A percentile compares a stretch with the other conserved stretches of the same genome.
These are phyloP conservation scores for Noctua fimbriata DNA, from an alignment of 2,888 invertebrate species.

Conservation along the genomic window DNA sequence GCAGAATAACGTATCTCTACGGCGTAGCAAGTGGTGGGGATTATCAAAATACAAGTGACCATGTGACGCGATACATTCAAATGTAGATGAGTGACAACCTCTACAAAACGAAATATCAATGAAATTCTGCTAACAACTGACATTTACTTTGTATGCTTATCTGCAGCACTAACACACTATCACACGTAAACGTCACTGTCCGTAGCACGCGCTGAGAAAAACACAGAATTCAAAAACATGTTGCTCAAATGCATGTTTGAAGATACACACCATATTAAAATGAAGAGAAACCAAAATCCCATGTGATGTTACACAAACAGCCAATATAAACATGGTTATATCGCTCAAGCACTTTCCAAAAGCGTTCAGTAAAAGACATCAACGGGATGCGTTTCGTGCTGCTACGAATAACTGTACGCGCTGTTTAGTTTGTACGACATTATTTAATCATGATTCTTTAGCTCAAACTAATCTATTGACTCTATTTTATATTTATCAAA, in stretches of 20 bases:
- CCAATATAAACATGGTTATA: slow-evolving; percentile 79
- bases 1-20: slow-evolving; percentile 11
- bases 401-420: slow-evolving; percentile 61
- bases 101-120: slow-evolving; percentile 31
- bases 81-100: slow-evolving; percentile 42
- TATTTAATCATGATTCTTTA: slow-evolving; percentile 44
- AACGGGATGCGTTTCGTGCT: slow-evolving; percentile 80
- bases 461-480: slow-evolving; percentile 13
- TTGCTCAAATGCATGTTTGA: slow-evolving; percentile 59
- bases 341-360: slow-evolving; percentile 85
- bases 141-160: slow-evolving; percentile 26
- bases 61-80: slow-evolving; percentile 51
- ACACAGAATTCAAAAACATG: slow-evolving; percentile 29
- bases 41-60: slow-evolving; percentile 53
- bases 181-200: slow-evolving; percentile 11
- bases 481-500: slow-evolving; percentile 23
- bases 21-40: slow-evolving; percentile 36
- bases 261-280: slow-evolving; percentile 74
- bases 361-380: slow-evolving; percentile 88
- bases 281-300: slow-evolving; percentile 76
- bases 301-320: slow-evolving; percentile 75
- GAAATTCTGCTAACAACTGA: slow-evolving; percentile 12
- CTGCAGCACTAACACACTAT: slow-evolving; percentile 13
- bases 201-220: slow-evolving; percentile 20
- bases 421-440: slow-evolving; percentile 34